phyloP scores from a whole-genome alignment of 2,113 vertebrate species.

The Lates calcarifer region DNA sequence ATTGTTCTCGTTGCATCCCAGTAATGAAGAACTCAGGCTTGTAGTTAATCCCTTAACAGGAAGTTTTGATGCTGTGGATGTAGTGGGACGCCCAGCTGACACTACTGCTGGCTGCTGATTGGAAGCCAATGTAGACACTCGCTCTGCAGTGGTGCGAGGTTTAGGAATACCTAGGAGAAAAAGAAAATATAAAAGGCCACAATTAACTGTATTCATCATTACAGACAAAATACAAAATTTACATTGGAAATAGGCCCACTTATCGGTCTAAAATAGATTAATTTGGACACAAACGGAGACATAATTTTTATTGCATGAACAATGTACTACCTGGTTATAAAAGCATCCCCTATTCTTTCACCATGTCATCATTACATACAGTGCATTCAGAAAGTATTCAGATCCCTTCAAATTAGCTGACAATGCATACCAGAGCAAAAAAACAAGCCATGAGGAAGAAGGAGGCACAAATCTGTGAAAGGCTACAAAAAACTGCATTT shows the following conservation, averaged over 20 bases:
- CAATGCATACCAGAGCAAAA: too few relatives aligned
- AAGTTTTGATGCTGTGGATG: conserved; percentile 70
- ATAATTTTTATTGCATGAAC: too few relatives aligned
- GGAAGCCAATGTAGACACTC: conserved; percentile 9
- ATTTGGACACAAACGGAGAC: neutral
- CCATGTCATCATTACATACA: too few relatives aligned
- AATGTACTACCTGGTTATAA: neutral
- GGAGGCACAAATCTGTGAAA: too few relatives aligned
- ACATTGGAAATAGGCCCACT: too few relatives aligned
- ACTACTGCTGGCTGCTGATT: conserved; percentile 50
- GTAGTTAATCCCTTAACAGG: conserved; percentile 77
- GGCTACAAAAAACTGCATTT: too few relatives aligned
- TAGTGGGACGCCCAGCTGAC: neutral
- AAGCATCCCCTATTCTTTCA: neutral
- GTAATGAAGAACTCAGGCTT: conserved; percentile 59
- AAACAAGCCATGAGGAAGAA: too few relatives aligned
- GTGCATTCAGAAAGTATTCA: too few relatives aligned
- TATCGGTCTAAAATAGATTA: neutral
- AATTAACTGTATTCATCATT: neutral
- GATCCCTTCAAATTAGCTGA: too few relatives aligned
- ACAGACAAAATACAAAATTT: neutral
- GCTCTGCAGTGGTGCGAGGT: conserved; percentile 46
- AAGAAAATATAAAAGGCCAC: neutral
- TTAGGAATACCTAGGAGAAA: conserved; percentile 67
- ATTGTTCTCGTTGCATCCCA: conserved; percentile 66